Base-by-base conservation (phyloP, 2,888 invertebrate species). In the Epirrhoe alternata region DNA sequence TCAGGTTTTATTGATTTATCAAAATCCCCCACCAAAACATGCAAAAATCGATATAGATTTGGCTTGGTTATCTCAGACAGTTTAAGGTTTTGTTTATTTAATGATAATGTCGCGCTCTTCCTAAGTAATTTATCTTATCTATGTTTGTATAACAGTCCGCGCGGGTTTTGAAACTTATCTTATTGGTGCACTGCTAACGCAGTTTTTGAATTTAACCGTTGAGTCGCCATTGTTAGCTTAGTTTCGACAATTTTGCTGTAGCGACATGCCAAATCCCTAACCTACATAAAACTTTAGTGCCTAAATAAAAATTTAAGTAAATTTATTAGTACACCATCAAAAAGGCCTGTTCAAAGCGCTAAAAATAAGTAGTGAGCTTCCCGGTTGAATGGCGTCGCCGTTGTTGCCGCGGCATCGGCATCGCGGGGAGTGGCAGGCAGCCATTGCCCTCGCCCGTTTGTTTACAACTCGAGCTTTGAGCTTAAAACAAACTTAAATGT, bases 341-440 rank as follows among this genome's bases (percentile, higher is more conserved):
- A 81, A 83, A 80, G 80, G 79, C 75, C 81, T 74, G 83, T 86
- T 87, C 83, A 81, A 86, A 80, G 85, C 82, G 83, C 91, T 92
- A 92, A 90, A 92, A 91, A 92, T 92, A 92, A 90, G 89, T 87
- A 81, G 84, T 91, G 87, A 89, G 92, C 90, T 92, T 92, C 92
- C 92, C 92, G 92, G 92, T 92, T 92, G 92, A 92, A 92, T 92
- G 91, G 92, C 92, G 92, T 90, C 85, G 87, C 63, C 70, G 82
- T 75, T 79, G 82, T 76, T 72, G 80, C 82, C 81, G 83, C 73
- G 66, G 77, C 70, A 76, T 77, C 67, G 69, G 77, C 71, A 75
- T 77, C 77, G 89, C 89, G 90, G 90, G 91, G 90, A 87, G 89
- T 84, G 88, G 87, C 86, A 77, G 83, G 84, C 92, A 91, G 92